Evolutionary conservation across 2,888 invertebrate species (phyloP), one percentile per base, ranked within the genome.

Genomic region (Dicranocentrus wangi): DNA sequence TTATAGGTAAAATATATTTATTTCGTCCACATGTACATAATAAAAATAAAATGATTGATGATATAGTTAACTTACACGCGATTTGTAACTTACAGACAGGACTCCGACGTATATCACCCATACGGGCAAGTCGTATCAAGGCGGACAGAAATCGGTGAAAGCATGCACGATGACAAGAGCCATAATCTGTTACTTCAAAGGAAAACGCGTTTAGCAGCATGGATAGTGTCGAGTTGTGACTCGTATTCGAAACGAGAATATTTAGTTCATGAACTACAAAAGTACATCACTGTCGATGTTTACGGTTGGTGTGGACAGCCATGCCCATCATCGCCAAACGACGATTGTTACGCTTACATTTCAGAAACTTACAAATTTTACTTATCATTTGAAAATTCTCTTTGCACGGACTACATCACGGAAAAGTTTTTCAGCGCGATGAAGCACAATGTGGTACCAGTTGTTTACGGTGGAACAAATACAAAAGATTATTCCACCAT

Each of bases 321-420:
- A 1, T 78, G 78, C 27, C 71, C 77, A 10, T 65, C 39, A 39
- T n/a, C 32, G 32, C 65, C 10, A 13, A 39, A 21, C 13, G 39
- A 27, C 10, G 27, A 61, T 32, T 80, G 80, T 17, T 73, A 80
- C 55, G 25, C 23, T 17, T 17, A 73, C 8, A 43, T 68, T 10
- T 5, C 19, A 0, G 15, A 58, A 10, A 69, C 55, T 0, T 60
- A 84, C 63, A 84, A 84, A 43, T 84, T 84, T 43, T 80, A 73
- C 60, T 32, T 84, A 1, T 76, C 82, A 1, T 78, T 84, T 25
- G 84, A 84, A 23, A 84, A 82, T 28, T 76, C 83, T 15, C 27
- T 82, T 5, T 82, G 83, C 68, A 63, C 58, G 10, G 83, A 83
- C 23, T 83, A 83, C 53, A 72, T 82, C 3, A 83, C 80, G 5